These are phyloP conservation scores for Mus spretus DNA, from an alignment of 2,797 vertebrate genomes.

Conservation along the genomic window DNA sequence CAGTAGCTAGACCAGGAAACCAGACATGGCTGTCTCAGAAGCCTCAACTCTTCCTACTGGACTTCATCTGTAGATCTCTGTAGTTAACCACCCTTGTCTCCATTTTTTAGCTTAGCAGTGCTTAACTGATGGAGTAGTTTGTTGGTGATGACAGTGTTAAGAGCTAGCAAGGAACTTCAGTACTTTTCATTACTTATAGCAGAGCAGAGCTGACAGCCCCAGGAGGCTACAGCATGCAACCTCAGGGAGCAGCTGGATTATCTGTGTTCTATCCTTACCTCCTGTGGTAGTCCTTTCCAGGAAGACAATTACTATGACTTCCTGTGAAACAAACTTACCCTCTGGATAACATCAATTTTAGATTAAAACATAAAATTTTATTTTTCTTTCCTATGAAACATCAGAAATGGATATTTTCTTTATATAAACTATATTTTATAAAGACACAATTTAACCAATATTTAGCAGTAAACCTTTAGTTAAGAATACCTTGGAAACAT, in stretches of 20 bases:
- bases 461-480: conserved; percentile 7
- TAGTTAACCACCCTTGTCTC: not conserved
- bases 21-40: not conserved
- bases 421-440: not conserved
- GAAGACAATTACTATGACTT: not conserved
- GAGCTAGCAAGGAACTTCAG: not conserved
- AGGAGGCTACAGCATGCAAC: not conserved
- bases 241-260: not conserved
- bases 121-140: not conserved
- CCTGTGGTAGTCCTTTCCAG: not conserved
- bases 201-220: not conserved
- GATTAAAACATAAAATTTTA: not conserved
- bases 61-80: not conserved
- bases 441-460: not conserved
- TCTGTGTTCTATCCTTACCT: not conserved
- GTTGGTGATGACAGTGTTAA: not conserved
- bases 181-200: not conserved
- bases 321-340: not conserved
- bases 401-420: not conserved
- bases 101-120: not conserved
- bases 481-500: not conserved
- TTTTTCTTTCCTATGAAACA: not conserved
- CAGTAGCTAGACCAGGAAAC: not conserved
- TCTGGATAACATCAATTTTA: not conserved
- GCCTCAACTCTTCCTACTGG: not conserved